Conservation (phyloP, 1,140 invertebrate genomes). For the Heliconius nattereri region DNA sequence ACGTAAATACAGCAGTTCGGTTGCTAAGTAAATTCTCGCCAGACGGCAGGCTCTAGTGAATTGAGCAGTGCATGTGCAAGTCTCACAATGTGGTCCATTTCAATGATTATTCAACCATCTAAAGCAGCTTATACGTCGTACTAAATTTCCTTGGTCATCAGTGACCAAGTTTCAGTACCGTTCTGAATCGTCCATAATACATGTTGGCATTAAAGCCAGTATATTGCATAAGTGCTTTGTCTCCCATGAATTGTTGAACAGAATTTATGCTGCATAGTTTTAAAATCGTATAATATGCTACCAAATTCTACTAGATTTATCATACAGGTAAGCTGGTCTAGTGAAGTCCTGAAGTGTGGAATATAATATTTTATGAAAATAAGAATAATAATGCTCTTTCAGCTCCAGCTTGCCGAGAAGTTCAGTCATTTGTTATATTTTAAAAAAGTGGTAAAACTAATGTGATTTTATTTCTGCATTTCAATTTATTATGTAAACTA, state of each 20-base stretch:
- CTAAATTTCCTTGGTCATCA: slow-evolving; percentile 53
- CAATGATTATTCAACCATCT: slow-evolving; percentile 63
- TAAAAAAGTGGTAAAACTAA: not conserved
- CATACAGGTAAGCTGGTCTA: slow-evolving; percentile 7
- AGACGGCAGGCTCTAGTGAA: slow-evolving; percentile 50
- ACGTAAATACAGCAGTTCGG: slow-evolving; percentile 30
- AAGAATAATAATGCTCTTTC: not conserved
- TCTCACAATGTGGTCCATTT: slow-evolving; percentile 60
- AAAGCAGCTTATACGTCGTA: slow-evolving; percentile 61
- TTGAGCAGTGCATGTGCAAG: slow-evolving; percentile 54
- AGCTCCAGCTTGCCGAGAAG: not conserved
- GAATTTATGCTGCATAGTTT: slow-evolving; percentile 25
- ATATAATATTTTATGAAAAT: slow-evolving; percentile 1
- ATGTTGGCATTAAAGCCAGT: slow-evolving; percentile 39
- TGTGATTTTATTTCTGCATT: not conserved
- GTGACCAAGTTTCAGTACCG: slow-evolving; percentile 47
- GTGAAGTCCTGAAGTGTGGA: not conserved
- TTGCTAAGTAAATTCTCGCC: slow-evolving; percentile 48
- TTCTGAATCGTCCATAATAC: slow-evolving; percentile 45
- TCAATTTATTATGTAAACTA: not conserved
- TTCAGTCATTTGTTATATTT: slow-evolving; percentile 7
- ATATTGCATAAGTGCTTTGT: slow-evolving; percentile 37
- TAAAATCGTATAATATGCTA: not conserved
- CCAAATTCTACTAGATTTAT: slow-evolving; percentile 6
- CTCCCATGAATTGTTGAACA: slow-evolving; percentile 19